Conservation (phyloP, 2,113 vertebrate genomes). For the Sinocyclocheilus maitianheensis region DNA sequence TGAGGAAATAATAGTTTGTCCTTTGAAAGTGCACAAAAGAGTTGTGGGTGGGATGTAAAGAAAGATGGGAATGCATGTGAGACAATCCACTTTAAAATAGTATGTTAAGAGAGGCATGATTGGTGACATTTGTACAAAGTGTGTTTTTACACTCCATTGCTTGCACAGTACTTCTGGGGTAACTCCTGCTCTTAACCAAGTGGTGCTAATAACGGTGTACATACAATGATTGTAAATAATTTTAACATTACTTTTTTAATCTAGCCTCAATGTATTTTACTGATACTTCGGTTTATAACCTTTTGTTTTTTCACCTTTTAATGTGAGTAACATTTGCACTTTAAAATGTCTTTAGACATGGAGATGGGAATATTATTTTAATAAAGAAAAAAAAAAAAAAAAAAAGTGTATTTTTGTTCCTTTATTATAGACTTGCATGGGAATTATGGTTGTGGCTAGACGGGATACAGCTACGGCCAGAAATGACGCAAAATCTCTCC, state of each 20-base stretch:
- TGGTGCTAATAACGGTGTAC: constrained; percentile 47
- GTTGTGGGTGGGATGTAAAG: not conserved
- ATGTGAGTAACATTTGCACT: constrained; percentile 72
- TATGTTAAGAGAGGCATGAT: not conserved
- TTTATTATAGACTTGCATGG: not conserved
- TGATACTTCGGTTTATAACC: not conserved
- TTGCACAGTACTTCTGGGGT: constrained; percentile 14
- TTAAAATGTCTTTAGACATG: constrained; percentile 63
- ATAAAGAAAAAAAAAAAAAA: constrained; percentile 39
- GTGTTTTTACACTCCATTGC: not conserved
- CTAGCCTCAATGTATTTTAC: not conserved
- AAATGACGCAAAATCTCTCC: too few relatives aligned
- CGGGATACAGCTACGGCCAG: too few relatives aligned
- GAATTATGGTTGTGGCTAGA: too few relatives aligned
- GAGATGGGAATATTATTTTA: constrained; percentile 53
- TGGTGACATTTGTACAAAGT: constrained; percentile 46
- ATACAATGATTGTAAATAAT: constrained; percentile 21
- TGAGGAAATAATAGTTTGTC: not conserved
- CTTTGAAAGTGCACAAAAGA: not conserved
- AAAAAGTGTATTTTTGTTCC: too few relatives aligned
- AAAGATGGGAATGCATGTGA: not conserved
- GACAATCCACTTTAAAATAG: not conserved
- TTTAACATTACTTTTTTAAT: not conserved
- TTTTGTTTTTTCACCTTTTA: constrained; percentile 39
- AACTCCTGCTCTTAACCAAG: not conserved